Evolutionary conservation across 2,797 vertebrate genomes (phyloP).

Genomic region (Anabacerthia variegaticeps): DNA sequence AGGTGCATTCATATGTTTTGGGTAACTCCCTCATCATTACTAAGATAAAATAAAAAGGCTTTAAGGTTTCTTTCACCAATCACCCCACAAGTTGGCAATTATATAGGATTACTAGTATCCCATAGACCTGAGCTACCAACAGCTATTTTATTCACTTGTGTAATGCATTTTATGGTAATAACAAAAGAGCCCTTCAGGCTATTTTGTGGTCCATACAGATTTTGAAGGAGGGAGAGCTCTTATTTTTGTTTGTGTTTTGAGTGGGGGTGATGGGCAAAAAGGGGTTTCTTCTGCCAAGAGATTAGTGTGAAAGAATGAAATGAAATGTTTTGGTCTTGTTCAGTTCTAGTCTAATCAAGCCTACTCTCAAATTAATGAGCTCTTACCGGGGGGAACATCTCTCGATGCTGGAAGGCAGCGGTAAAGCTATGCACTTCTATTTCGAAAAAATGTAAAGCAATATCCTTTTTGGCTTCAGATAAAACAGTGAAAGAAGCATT

Average conservation of each 20-base stretch:
- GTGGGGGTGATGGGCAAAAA: background rate
- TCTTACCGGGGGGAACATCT: constrained; percentile 55
- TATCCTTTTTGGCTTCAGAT: constrained; percentile 76
- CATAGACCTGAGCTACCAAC: constrained; percentile 55
- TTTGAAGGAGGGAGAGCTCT: constrained; percentile 10
- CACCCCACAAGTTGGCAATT: constrained; percentile 67
- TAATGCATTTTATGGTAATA: constrained; percentile 38
- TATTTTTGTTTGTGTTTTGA: constrained; percentile 63
- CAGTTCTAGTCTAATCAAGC: constrained; percentile 72
- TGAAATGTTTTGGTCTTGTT: constrained; percentile 65
- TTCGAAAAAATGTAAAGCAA: constrained; percentile 75
- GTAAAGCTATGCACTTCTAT: constrained; percentile 66
- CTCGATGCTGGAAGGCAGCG: constrained; percentile 63
- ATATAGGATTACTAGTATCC: constrained; percentile 70
- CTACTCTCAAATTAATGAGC: constrained; percentile 71
- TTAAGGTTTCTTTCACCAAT: constrained; percentile 63
- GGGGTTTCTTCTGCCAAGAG: constrained; percentile 30
- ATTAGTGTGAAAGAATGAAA: constrained; percentile 64
- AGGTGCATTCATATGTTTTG: constrained; percentile 68
- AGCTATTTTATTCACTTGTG: constrained; percentile 54
- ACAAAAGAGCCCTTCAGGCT: constrained; percentile 63
- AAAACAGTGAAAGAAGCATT: constrained; percentile 67
- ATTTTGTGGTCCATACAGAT: constrained; percentile 57
- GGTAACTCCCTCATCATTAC: constrained; percentile 68
- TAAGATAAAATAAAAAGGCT: constrained; percentile 67